Percentiles rank a stretch among this genome's conserved stretches.
Conservation (phyloP, 2,113 vertebrate genomes). For the Psophia crepitans region DNA sequence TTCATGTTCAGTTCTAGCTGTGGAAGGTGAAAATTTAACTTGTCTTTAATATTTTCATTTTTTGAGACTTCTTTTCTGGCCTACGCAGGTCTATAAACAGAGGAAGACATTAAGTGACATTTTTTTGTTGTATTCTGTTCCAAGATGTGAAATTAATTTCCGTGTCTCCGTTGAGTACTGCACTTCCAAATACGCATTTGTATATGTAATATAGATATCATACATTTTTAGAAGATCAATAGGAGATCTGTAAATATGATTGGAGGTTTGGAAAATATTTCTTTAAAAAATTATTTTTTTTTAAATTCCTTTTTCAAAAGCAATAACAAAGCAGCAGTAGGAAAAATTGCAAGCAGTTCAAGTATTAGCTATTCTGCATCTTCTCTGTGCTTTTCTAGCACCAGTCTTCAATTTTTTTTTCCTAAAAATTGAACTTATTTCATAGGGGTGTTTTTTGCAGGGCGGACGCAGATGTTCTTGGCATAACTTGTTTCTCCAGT, state of each 20-base stretch:
- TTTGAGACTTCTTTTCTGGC: background rate
- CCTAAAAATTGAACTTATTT: background rate
- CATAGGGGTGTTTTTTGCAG: background rate
- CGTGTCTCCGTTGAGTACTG: background rate
- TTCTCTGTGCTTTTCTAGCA: background rate
- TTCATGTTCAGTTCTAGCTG: background rate
- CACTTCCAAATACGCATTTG: background rate
- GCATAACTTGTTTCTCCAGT: background rate
- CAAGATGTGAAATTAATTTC: background rate
- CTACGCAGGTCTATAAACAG: background rate
- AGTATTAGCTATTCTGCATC: background rate
- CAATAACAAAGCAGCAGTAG: background rate
- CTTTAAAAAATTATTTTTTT: background rate
- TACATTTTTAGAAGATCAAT: background rate
- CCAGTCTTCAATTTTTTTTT: background rate
- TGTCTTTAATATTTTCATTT: background rate
- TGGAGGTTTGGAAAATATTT: background rate
- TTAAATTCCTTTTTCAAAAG: background rate
- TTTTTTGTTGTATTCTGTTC: background rate
- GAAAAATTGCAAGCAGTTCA: background rate
- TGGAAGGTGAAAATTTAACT: background rate
- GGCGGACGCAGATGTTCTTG: background rate
- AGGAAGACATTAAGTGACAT: background rate
- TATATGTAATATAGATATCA: background rate
- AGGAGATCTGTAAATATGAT: background rate